These are phyloP conservation scores for Oreochromis niloticus DNA, from an alignment of 2,113 vertebrate genomes.

Conservation along the genomic window DNA sequence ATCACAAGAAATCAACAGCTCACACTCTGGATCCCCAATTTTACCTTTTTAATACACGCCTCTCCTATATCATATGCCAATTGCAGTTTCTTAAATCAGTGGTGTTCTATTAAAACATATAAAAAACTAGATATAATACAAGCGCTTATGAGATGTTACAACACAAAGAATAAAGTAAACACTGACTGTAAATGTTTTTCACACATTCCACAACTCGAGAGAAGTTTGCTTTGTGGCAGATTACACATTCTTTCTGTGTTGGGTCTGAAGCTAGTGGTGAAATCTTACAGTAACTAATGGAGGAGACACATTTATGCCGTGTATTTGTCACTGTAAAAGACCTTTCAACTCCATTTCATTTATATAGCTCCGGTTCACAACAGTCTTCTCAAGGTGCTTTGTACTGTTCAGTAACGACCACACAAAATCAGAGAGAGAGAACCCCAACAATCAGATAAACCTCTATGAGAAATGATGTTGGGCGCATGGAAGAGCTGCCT, in stretches of 20 bases:
- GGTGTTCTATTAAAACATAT: not conserved
- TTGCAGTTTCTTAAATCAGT: not conserved
- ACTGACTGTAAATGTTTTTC: not conserved
- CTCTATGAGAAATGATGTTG: not conserved
- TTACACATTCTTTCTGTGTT: not conserved
- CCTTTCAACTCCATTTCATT: not conserved
- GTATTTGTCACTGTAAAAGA: not conserved
- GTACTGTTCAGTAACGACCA: not conserved
- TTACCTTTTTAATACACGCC: not conserved
- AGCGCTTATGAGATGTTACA: not conserved
- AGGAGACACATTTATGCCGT: not conserved
- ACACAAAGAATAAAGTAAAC: not conserved
- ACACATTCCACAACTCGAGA: not conserved
- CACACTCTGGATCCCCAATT: not conserved
- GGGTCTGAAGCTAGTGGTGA: not conserved
- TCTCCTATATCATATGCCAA: not conserved
- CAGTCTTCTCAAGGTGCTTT: not conserved
- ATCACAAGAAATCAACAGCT: not conserved
- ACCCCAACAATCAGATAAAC: not conserved
- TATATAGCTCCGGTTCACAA: not conserved
- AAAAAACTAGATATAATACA: not conserved
- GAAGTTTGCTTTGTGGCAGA: not conserved
- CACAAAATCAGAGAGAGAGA: not conserved
- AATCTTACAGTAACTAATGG: not conserved
- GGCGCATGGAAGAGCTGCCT: not conserved